Evolutionary conservation across 2,888 invertebrate species (phyloP).

Genomic region (Itoplectis maculator): DNA sequence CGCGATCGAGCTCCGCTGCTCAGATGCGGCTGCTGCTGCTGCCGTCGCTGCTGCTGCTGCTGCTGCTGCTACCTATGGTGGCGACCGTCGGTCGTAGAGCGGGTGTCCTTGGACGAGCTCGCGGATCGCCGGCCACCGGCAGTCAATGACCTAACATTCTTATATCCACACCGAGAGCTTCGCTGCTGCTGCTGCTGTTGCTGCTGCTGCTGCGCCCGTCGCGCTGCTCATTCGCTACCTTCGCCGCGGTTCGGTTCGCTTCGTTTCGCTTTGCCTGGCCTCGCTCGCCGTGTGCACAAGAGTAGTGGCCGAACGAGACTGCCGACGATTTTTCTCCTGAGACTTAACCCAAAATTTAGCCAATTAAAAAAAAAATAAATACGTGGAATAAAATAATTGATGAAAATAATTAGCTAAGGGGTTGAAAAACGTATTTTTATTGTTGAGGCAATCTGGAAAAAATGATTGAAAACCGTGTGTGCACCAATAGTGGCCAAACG

Average conservation of each 20-base stretch:
- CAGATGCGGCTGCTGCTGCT: conserved; percentile 34
- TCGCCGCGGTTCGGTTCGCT: conserved; percentile 77
- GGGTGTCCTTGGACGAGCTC: conserved; percentile 83
- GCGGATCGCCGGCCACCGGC: conserved; percentile 83
- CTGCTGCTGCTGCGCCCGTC: conserved; percentile 35
- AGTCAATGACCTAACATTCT: conserved; percentile 84
- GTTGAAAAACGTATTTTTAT: no score
- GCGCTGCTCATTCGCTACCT: conserved; percentile 71
- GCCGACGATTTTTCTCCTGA: background rate
- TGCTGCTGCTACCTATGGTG: conserved; percentile 50
- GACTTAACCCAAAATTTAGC: background rate
- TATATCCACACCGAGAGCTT: conserved; percentile 71
- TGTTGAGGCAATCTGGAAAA: no score
- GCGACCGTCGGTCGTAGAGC: conserved; percentile 76
- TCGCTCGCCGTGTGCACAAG: conserved; percentile 25
- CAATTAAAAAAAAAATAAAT: no score
- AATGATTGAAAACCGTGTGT: no score
- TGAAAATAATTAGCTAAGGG: no score
- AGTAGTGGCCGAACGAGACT: background rate
- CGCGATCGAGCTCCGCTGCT: conserved; percentile 60
- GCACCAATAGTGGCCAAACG: no score
- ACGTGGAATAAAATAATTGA: no score
- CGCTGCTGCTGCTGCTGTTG: conserved; percentile 34
- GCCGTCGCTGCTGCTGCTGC: conserved; percentile 24
- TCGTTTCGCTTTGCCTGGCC: conserved; percentile 76